phyloP scores from a whole-genome alignment of 2,113 vertebrate genomes.

The Ariopsis seemanni region DNA sequence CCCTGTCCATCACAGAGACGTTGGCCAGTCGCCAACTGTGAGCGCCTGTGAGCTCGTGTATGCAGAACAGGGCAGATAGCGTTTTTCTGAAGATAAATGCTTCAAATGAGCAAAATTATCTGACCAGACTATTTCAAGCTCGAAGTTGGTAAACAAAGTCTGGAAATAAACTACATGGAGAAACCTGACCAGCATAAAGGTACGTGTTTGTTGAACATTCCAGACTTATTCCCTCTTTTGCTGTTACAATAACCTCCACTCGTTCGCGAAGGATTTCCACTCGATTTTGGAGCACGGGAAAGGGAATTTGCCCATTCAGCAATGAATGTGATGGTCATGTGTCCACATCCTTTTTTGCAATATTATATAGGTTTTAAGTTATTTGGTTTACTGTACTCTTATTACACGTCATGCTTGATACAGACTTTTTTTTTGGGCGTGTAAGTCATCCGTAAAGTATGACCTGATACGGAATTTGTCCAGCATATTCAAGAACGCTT shows the following conservation, averaged over 20 bases:
- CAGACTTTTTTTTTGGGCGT: neutral
- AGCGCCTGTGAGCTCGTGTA: neutral
- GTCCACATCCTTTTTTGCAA: neutral
- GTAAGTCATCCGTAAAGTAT: neutral
- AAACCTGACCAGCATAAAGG: neutral
- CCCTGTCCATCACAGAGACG: neutral
- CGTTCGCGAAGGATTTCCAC: neutral
- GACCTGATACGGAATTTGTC: neutral
- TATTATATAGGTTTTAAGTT: neutral
- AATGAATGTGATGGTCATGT: neutral
- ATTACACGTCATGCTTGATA: neutral
- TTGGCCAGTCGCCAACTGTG: neutral
- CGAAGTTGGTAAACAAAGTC: neutral
- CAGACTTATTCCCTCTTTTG: neutral
- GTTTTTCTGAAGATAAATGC: neutral
- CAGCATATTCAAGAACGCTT: slow-evolving; percentile 47
- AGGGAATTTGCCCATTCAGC: neutral
- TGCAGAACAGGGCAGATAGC: neutral
- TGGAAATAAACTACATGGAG: neutral
- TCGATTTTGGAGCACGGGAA: neutral
- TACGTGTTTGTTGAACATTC: neutral
- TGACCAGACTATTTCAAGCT: neutral
- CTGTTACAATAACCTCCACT: neutral
- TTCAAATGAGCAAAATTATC: neutral
- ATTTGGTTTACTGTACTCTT: too few species aligned